A percentile compares a stretch with the other conserved stretches of the same genome.
These are phyloP conservation scores for Zoanthus solanderi DNA, from an alignment of 92 coral and sea anemone species.

Conservation along the genomic window DNA sequence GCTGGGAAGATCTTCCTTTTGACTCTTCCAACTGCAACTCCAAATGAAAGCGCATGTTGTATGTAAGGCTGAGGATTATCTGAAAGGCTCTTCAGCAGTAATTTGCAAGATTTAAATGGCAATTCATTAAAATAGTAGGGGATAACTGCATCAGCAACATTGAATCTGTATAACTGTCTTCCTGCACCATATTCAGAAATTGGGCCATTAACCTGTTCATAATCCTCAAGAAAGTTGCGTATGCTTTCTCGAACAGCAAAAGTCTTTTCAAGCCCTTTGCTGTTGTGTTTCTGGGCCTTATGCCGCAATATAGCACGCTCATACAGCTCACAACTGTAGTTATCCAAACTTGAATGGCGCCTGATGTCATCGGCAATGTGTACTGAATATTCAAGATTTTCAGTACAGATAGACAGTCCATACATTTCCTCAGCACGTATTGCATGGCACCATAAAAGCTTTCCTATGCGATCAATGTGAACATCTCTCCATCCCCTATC, in stretches of 20 bases:
- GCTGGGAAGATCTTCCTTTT: conserved; percentile 5
- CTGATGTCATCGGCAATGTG: conserved; percentile 39
- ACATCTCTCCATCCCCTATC: conserved; percentile 10
- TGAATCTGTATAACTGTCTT: not conserved
- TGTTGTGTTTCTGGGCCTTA: not conserved
- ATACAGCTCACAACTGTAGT: conserved; percentile 39
- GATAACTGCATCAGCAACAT: not conserved
- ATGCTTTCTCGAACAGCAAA: conserved; percentile 12
- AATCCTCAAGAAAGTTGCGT: not conserved
- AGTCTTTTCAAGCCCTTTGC: conserved; percentile 7
- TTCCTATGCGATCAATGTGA: not conserved
- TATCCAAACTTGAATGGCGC: conserved; percentile 48
- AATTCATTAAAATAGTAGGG: not conserved
- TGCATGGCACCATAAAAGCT: not conserved
- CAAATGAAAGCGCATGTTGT: not conserved
- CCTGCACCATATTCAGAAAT: not conserved
- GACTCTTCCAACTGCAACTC: not conserved
- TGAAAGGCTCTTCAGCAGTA: not conserved
- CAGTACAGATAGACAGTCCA: conserved; percentile 19
- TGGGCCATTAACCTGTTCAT: not conserved
- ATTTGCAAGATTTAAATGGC: not conserved
- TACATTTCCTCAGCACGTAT: conserved; percentile 19
- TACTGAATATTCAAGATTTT: conserved; percentile 50
- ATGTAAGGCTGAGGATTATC: too few relatives aligned
- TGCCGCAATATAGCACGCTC: conserved; percentile 33